Conservation (phyloP, 2,113 vertebrate genomes). For the Propithecus coquereli region DNA sequence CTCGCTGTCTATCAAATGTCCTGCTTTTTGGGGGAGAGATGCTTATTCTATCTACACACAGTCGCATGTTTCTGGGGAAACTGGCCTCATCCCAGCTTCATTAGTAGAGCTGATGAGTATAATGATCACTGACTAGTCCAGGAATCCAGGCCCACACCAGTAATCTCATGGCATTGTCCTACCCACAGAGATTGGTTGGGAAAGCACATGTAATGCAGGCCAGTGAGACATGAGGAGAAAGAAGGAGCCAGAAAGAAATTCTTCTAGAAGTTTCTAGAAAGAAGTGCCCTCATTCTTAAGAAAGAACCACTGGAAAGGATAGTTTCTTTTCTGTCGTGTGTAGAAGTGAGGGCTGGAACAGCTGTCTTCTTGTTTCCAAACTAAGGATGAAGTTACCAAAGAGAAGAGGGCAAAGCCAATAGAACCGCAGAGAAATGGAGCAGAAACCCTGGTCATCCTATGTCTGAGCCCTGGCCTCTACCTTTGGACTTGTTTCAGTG, state of each 20-base stretch:
- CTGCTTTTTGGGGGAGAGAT: accelerated
- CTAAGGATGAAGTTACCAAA: neutral
- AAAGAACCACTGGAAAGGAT: neutral
- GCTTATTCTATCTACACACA: neutral
- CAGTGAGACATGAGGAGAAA: neutral
- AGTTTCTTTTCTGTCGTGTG: neutral
- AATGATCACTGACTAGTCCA: neutral
- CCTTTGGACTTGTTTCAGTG: neutral
- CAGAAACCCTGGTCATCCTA: neutral
- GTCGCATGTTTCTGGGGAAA: neutral
- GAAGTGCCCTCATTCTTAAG: neutral
- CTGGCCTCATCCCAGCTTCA: neutral
- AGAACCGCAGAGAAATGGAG: neutral
- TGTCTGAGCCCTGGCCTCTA: neutral
- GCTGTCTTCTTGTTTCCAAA: neutral
- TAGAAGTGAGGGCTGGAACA: neutral
- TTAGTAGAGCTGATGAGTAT: neutral
- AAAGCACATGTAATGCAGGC: neutral
- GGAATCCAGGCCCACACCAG: neutral
- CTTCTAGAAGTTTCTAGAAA: neutral
- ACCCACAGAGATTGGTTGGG: neutral
- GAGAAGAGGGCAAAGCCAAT: neutral
- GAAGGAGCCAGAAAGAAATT: neutral
- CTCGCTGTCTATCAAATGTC: neutral
- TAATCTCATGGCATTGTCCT: neutral